Base-by-base conservation (phyloP, 1,140 invertebrate genomes). In the Dendrolimus kikuchii region DNA sequence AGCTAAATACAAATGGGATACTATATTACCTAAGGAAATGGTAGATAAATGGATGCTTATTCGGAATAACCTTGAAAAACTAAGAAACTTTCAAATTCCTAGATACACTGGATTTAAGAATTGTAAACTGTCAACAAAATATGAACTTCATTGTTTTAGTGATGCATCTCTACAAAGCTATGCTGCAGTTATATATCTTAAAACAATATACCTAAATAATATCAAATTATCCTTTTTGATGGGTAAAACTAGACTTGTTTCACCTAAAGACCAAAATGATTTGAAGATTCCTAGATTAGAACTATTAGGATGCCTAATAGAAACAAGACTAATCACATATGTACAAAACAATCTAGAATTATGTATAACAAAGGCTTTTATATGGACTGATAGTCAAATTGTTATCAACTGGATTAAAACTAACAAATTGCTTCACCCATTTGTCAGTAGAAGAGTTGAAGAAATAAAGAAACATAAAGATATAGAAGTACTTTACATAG, bases 321-420 rank as follows among this genome's bases (percentile, higher is more conserved):
- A 53, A 9, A 56, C 47, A 23, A 57, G 57, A 49, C 51, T 60
- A 7, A 49, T 66, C 7, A 51, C 7, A 6, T 66, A 58, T 48
- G 58, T 60, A 7, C 38, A 8, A 23, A 63, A 63, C 45, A 42
- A 36, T 46, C 10, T 58, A 5, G 39, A 41, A 5, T 5, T 60
- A 40, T n/a, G 40, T 4, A 58, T 66, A 37, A 42, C 39, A 10
- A 6, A 38, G 9, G 37, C 53, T 41, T 58, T 39, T 40, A 46
- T 67, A 40, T 67, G 64, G 64, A 59, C 58, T 39, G 61, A 67
- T 46, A 67, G 61, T 43, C 47, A 58, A 40, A 57, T 66, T 37
- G 58, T 66, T 23, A 45, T 60, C 23, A 49, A 40, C 43, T 60
- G 60, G 60, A 43, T 40, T 41, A 53, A 60, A 43, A 56, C 64